A percentile compares a stretch with the other conserved stretches of the same genome.
Evolutionary conservation across 2,888 invertebrate genomes (phyloP).

Genomic region (Parnassius mnemosyne): DNA sequence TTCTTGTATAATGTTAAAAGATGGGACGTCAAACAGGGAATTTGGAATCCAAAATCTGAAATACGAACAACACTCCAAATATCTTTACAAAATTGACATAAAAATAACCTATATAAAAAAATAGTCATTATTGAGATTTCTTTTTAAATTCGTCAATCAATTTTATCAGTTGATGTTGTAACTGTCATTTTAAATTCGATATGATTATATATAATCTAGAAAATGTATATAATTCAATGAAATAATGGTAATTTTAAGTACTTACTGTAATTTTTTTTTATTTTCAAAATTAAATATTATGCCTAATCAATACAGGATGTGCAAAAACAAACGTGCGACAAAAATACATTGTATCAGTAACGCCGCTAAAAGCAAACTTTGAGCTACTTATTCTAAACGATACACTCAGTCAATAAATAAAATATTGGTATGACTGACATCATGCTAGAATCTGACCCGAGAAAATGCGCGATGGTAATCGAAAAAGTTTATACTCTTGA

Average conservation of each 20-base stretch:
- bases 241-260: conserved; percentile 8
- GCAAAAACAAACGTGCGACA: conserved; percentile 35
- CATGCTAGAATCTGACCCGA: conserved; percentile 9
- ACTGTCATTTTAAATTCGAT: no score
- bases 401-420: conserved; percentile 33
- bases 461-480: background rate
- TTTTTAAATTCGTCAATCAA: no score
- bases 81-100: conserved; percentile 1
- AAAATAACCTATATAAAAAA: no score
- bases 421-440: conserved; percentile 20
- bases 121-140: no score
- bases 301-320: conserved; percentile 11
- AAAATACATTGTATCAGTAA: conserved; percentile 21
- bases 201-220: no score
- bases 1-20: background rate
- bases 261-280: conserved; percentile 4
- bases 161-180: no score
- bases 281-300: conserved; percentile 17
- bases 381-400: conserved; percentile 15
- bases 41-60: conserved; percentile 2
- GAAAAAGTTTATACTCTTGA: background rate
- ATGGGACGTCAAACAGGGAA: background rate
- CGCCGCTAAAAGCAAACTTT: conserved; percentile 8
- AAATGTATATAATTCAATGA: background rate
- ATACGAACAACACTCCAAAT: conserved; percentile 5